Conservation (phyloP, 2,888 invertebrate species). For the Glyphotaelius pellucidus region DNA sequence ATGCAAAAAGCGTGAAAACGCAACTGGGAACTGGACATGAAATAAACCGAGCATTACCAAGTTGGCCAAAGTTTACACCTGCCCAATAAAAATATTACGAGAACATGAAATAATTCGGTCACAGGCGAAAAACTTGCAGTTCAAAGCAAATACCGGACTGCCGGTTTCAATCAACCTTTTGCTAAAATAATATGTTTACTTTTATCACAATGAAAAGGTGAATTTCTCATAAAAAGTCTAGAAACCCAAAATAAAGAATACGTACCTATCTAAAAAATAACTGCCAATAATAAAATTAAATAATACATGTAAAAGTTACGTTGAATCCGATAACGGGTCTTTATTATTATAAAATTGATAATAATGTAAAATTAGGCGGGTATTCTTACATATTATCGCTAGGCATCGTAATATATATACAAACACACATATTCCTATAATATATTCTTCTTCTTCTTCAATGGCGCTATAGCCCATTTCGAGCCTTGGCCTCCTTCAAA, state of each 20-base stretch:
- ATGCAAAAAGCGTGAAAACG: conserved; percentile 50
- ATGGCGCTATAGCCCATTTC: too few relatives aligned
- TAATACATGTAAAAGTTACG: not conserved
- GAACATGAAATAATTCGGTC: not conserved
- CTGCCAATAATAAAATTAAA: not conserved
- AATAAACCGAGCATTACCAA: conserved; percentile 32
- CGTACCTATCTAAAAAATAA: not conserved
- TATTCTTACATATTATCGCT: too few relatives aligned
- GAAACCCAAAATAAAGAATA: not conserved
- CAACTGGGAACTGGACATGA: not conserved
- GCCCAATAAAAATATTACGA: conserved; percentile 9
- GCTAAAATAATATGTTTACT: not conserved
- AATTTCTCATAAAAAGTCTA: not conserved
- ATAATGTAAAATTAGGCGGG: too few relatives aligned
- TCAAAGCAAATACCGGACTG: not conserved
- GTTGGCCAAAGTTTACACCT: conserved; percentile 16
- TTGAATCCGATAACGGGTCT: too few relatives aligned
- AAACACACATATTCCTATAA: too few relatives aligned
- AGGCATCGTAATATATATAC: not conserved
- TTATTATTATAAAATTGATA: too few relatives aligned
- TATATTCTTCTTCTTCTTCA: too few relatives aligned
- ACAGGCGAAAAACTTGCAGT: conserved; percentile 3
- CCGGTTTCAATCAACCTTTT: not conserved
- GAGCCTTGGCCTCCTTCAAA: too few relatives aligned
- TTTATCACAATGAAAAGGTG: not conserved